Evolutionary conservation across 2,888 invertebrate species (phyloP), one percentile per base, ranked within the genome.

Genomic region (Lochmaea crataegi): DNA sequence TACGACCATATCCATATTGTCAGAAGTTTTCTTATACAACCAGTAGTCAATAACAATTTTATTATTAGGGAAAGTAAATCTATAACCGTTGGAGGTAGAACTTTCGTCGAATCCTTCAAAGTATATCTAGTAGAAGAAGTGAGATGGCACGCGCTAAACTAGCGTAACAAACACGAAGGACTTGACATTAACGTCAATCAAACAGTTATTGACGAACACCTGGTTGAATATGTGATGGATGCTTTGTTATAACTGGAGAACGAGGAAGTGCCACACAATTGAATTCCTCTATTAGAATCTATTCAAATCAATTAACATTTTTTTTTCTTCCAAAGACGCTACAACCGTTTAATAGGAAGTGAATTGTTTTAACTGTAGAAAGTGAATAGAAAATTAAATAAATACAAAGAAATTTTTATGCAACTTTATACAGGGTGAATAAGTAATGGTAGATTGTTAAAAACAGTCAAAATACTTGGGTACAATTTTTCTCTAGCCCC

Each of bases 171-270:
- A 79, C 78, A 74, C 77, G 79, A 79, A 73, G 78, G 68, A 76
- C 74, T 71, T 75, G 77, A 79, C 79, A 76, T 76, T 77, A 73
- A 76, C 77, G 79, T 78, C 79, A 77, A 78, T 79, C 79, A 79
- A 77, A 65, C 53, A 45, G 65, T 53, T 72, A 70, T 65, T 66
- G 61, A 72, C 70, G 65, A 72, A 72, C 76, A 76, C 76, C 76
- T 74, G 76, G 74, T 65, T 74, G 38, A 14, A n/a, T 32, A 65
- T 71, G 56, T 76, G 72, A 60, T 60, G n/a, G 69, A 63, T 51
- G 69, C 67, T 65, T 68, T 72, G 76, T 76, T 72, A 65, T 64
- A 53, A 63, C 61, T 10, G 48, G 53, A 53, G 68, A 68, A 56
- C 60, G 22, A 72, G 69, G 72, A 75, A 75, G 64, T 72, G 66